These are phyloP conservation scores for Nestor notabilis DNA, from an alignment of 2,113 vertebrate species.

Conservation along the genomic window DNA sequence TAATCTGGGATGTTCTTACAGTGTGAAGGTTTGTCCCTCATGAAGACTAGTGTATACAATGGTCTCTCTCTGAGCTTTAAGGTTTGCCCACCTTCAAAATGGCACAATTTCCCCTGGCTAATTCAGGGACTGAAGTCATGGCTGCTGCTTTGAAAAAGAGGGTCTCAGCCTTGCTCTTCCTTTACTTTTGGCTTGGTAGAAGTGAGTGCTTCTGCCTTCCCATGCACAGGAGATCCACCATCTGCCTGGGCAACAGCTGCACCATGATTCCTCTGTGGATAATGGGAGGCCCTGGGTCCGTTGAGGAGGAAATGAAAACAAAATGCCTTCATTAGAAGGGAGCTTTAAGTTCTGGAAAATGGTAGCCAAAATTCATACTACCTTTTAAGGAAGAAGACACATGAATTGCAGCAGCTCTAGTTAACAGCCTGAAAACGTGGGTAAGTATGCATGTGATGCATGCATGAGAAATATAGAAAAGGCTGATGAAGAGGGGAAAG, in stretches of 20 bases:
- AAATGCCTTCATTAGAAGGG: background rate
- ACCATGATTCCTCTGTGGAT: background rate
- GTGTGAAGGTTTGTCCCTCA: background rate
- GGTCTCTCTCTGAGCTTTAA: background rate
- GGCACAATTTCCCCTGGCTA: background rate
- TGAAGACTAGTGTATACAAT: background rate
- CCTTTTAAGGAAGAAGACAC: background rate
- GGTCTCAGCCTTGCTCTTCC: background rate
- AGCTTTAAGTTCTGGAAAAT: background rate
- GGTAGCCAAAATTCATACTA: background rate
- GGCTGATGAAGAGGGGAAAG: background rate
- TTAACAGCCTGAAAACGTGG: background rate
- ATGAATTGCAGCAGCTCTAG: background rate
- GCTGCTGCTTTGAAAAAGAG: background rate
- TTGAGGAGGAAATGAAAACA: background rate
- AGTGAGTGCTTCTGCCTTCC: background rate
- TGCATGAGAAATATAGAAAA: background rate
- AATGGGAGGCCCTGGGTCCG: too few species aligned
- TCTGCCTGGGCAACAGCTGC: background rate
- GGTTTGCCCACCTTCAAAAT: background rate
- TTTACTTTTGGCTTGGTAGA: background rate
- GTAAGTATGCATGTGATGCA: background rate
- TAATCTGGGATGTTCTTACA: background rate
- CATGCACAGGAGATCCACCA: background rate
- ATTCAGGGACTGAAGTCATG: background rate